Conservation (phyloP, 2,888 invertebrate genomes). For the Ornithoptera alexandrae region DNA sequence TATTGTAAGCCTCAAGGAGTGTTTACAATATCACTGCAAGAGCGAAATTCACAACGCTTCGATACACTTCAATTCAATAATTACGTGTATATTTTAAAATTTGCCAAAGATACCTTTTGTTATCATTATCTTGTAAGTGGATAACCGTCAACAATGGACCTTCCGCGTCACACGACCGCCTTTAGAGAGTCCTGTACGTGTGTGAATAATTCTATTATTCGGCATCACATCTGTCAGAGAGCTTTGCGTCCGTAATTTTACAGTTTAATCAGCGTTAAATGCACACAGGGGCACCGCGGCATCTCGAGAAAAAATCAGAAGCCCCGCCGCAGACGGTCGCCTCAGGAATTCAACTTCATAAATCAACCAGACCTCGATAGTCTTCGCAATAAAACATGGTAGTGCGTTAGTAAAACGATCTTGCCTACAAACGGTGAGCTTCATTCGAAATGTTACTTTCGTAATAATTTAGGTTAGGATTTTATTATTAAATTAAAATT, state of each 20-base stretch:
- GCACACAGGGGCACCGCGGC: slow-evolving; percentile 67
- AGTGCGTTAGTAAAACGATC: slow-evolving; percentile 2
- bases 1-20: slow-evolving; percentile 74
- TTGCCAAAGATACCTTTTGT: slow-evolving; percentile 76
- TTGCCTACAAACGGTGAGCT: slow-evolving; percentile 6
- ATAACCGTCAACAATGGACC: slow-evolving; percentile 65
- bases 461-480: not conserved
- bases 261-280: slow-evolving; percentile 81
- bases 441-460: slow-evolving; percentile 5
- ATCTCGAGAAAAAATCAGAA: slow-evolving; percentile 53
- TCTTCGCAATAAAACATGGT: slow-evolving; percentile 45
- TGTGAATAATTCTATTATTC: slow-evolving; percentile 77
- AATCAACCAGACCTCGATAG: slow-evolving; percentile 68
- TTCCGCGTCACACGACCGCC: slow-evolving; percentile 69
- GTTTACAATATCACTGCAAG: slow-evolving; percentile 54
- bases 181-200: slow-evolving; percentile 51
- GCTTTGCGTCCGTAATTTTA: slow-evolving; percentile 75
- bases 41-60: slow-evolving; percentile 64
- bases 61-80: slow-evolving; percentile 71
- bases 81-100: slow-evolving; percentile 79
- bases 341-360: slow-evolving; percentile 62
- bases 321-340: slow-evolving; percentile 51
- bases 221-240: slow-evolving; percentile 76
- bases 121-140: slow-evolving; percentile 72
- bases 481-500: slow-evolving; percentile 1